Evolutionary conservation across 2,797 vertebrate genomes (phyloP), one percentile per base, ranked within the genome.

Genomic region (Avahi laniger): DNA sequence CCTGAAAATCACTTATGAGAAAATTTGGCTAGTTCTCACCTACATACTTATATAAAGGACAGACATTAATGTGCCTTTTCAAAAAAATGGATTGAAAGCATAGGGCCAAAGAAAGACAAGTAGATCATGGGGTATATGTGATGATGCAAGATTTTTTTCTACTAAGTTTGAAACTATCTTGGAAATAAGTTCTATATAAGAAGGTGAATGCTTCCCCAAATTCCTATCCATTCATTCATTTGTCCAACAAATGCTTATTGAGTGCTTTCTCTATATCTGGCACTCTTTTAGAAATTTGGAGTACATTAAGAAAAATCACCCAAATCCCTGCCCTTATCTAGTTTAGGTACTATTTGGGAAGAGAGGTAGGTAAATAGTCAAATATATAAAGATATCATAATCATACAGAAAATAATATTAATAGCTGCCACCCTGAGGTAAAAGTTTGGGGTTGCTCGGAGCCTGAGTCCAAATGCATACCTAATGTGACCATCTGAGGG

Each of bases 1-100:
- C 3, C 13, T 75, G 50, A 81, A 87, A 83, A 79, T 88, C 24
- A 84, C n/a, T 92, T n/a, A 28, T 52, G 48, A 69, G 33, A 75
- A 84, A 87, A 33, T 26, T 30, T 46, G 7, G 2, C 14, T 78
- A 78, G 28, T 82, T 5, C 33, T 89, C 43, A 72, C 4, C 43
- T 4, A 48, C 5, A 22, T 35, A 59, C 10, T 78, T 78, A 26
- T 33, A 82, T 15, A 12, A 94, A 75, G 7, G 46, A 35, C 26
- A 88, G 35, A 12, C 10, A 69, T n/a, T n/a, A 70, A 48, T 4
- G 4, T 43, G 12, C 18, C 28, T 70, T 94, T 89, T 43, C 12
- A 38, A 28, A 92, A 57, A 86, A 5, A 83, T 15, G 14, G 2
- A 41, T 2, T 50, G 2, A 63, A 75, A 76, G 10, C 43, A 63